Percentiles rank a stretch among this genome's conserved stretches.
These are phyloP conservation scores for Nesidiocoris tenuis DNA, from an alignment of 2,888 invertebrate genomes.

Conservation along the genomic window DNA sequence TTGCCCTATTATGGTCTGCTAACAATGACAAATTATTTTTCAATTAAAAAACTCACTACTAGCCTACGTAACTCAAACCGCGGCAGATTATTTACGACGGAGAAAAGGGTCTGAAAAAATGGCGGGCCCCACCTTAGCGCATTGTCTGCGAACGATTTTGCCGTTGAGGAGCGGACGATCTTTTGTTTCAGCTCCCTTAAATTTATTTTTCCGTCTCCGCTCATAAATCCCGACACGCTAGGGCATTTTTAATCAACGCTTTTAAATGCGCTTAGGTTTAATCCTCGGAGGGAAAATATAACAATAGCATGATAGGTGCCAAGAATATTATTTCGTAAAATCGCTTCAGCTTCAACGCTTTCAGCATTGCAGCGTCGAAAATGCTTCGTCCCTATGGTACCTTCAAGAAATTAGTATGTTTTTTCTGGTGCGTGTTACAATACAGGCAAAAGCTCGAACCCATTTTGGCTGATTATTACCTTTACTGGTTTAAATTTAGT, in stretches of 20 bases:
- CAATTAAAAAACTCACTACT: not conserved
- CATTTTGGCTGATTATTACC: too few species aligned
- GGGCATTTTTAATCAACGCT: not conserved
- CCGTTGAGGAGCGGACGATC: not conserved
- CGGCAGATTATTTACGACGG: not conserved
- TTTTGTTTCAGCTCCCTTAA: slow-evolving; percentile 3
- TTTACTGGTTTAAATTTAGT: too few species aligned
- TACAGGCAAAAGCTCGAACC: too few species aligned
- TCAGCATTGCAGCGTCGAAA: too few species aligned
- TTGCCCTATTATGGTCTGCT: not conserved
- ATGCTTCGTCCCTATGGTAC: too few species aligned
- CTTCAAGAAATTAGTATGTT: too few species aligned
- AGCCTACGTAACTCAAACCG: not conserved
- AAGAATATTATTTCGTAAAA: not conserved
- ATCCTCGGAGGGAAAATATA: not conserved
- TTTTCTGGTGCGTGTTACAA: too few species aligned
- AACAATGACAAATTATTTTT: not conserved
- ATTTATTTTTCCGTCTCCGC: slow-evolving; percentile 1
- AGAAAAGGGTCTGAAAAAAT: not conserved
- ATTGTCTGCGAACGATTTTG: not conserved
- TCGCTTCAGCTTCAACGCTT: not conserved
- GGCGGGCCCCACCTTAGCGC: not conserved
- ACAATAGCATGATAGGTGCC: not conserved
- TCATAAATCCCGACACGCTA: not conserved
- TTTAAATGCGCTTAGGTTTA: not conserved